A percentile compares a stretch with the other conserved stretches of the same genome.
Conservation (phyloP, 2,888 invertebrate species). For the Callinectes sapidus region DNA sequence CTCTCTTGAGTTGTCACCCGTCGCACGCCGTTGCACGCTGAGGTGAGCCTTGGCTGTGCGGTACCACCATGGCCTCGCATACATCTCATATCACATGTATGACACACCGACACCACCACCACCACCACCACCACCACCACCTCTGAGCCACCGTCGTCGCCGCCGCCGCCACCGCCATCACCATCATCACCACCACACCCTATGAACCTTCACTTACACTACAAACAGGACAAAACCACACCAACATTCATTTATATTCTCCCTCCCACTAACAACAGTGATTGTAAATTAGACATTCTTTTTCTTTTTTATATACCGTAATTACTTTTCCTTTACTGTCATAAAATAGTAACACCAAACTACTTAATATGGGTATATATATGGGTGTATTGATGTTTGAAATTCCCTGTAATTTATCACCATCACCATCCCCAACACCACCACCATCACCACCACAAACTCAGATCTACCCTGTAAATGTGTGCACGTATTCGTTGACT, state of each 20-base stretch:
- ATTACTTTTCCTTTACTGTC: too few species aligned
- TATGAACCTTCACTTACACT: too few species aligned
- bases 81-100: neutral
- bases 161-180: neutral
- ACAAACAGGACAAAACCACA: too few species aligned
- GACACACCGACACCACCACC: conserved; percentile 14
- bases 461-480: neutral
- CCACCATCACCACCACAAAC: too few species aligned
- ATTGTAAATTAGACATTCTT: too few species aligned
- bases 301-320: too few species aligned
- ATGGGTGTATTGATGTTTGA: too few species aligned
- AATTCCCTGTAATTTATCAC: too few species aligned
- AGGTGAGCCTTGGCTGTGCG: conserved; percentile 12
- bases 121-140: neutral
- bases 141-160: neutral
- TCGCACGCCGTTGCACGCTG: neutral
- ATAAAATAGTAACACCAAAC: too few species aligned
- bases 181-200: neutral
- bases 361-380: too few species aligned
- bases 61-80: conserved; percentile 6
- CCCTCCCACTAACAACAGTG: too few species aligned
- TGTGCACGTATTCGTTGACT: neutral
- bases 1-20: conserved; percentile 28
- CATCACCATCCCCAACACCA: neutral
- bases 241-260: too few species aligned